Evolutionary conservation across 2,113 vertebrate genomes (phyloP), one percentile per base, ranked within the genome.

Genomic region (Siphamia tubifer): DNA sequence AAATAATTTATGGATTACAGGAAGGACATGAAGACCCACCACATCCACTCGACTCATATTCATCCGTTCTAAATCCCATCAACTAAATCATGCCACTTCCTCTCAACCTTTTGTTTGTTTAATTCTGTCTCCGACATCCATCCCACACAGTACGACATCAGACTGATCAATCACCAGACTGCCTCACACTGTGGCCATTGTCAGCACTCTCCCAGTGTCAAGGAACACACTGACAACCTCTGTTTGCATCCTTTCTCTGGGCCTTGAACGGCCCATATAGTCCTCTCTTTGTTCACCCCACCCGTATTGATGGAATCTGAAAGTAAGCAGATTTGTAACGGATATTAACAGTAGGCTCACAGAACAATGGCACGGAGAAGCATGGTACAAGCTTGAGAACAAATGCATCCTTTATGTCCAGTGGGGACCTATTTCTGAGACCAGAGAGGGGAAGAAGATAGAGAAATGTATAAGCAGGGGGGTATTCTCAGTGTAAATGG

Each of bases 291-390:
- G 90, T 90, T 44, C 15, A 23, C 68, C 72, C 79, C 70, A 11
- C 76, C 81, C 44, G 64, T 78, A 81, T 79, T 82, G 86, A 84
- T 80, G 84, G 90, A 90, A 91, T 91, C 83, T 90, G 85, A 91
- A 91, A 90, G 89, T 92, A 92, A 92, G 90, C 90, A 90, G 89
- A 92, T 90, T 91, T 87, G 74, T 65, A 77, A 84, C 67, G 82
- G 83, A 89, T 87, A 87, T 88, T 85, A 89, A 87, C 78, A 85
- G 88, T 83, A 84, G 83, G 79, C 68, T 34, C 51, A 17, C 58
- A 71, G 85, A 90, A 91, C 90, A 92, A 92, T 89, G 83, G 85
- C 0, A 19, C 20, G 12, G 79, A 70, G 73, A 74, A 67, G 62
- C 52, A 36, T 56, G 73, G 80, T 78, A 68, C 80, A 87, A 70